Evolutionary conservation across 2,797 vertebrate genomes (phyloP).

Genomic region (Yasuhikotakia modesta): DNA sequence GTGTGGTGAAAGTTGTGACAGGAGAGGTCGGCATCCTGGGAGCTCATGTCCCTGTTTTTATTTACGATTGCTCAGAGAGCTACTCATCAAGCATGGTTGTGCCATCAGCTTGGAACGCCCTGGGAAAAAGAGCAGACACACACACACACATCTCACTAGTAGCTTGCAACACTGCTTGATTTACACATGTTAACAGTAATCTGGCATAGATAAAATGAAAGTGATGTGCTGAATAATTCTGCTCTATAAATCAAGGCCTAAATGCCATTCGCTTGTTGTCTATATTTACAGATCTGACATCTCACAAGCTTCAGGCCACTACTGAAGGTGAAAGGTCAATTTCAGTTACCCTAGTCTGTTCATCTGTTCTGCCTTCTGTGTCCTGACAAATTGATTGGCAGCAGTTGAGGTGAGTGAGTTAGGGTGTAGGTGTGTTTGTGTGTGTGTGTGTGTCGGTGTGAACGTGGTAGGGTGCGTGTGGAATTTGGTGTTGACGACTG

Average conservation of each 20-base stretch:
- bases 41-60: slow-evolving; percentile 73
- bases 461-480: slow-evolving; percentile 69
- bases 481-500: slow-evolving; percentile 71
- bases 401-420: slow-evolving; percentile 63
- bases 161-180: slow-evolving; percentile 44
- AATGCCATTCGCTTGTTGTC: slow-evolving; percentile 36
- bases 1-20: slow-evolving; percentile 81
- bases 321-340: slow-evolving; percentile 45
- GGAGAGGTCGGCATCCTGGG: slow-evolving; percentile 78
- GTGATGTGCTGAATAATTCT: slow-evolving; percentile 43
- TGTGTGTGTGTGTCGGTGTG: slow-evolving; percentile 66
- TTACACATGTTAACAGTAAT: slow-evolving; percentile 44
- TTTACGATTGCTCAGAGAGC: slow-evolving; percentile 69
- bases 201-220: slow-evolving; percentile 40
- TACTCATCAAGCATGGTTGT: slow-evolving; percentile 61
- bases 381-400: slow-evolving; percentile 67
- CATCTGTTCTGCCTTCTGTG: slow-evolving; percentile 29
- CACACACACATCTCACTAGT: slow-evolving; percentile 26
- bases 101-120: slow-evolving; percentile 57
- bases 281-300: slow-evolving; percentile 48
- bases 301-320: slow-evolving; percentile 37
- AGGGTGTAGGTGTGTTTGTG: slow-evolving; percentile 31
- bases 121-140: slow-evolving; percentile 41
- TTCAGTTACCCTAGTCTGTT: slow-evolving; percentile 44
- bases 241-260: slow-evolving; percentile 39